phyloP scores from a whole-genome alignment of 1,140 invertebrate genomes.

The Chrysoperla carnea region DNA sequence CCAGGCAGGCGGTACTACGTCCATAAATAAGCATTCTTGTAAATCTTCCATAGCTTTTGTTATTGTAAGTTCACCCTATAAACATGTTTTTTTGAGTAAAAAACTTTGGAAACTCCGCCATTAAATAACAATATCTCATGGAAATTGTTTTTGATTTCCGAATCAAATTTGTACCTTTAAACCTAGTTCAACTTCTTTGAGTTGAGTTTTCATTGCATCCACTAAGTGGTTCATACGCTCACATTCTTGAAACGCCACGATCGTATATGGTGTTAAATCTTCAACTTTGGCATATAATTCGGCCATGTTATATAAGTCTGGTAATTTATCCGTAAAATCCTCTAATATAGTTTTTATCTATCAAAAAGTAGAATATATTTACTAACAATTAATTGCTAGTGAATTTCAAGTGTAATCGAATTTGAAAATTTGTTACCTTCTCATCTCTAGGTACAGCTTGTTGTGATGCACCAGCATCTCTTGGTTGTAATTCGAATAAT shows the following conservation, averaged over 20 bases:
- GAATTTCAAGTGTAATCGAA: neutral
- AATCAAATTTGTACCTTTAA: conserved; percentile 50
- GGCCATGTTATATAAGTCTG: conserved; percentile 71
- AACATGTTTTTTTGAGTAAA: neutral
- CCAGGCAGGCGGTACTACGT: conserved; percentile 72
- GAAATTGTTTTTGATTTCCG: too few relatives aligned
- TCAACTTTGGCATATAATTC: conserved; percentile 79
- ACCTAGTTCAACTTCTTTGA: conserved; percentile 74
- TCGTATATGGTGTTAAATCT: conserved; percentile 78
- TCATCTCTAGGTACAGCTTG: conserved; percentile 58
- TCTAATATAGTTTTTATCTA: conserved; percentile 66
- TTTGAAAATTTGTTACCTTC: conserved; percentile 32
- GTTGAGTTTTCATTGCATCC: conserved; percentile 56
- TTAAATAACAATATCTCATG: too few relatives aligned
- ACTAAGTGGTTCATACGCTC: conserved; percentile 86
- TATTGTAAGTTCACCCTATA: conserved; percentile 74
- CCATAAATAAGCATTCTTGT: conserved; percentile 68
- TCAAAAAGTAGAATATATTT: conserved; percentile 8
- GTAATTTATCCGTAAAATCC: conserved; percentile 77
- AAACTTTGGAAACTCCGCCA: too few relatives aligned
- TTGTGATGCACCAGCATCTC: conserved; percentile 48
- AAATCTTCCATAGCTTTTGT: conserved; percentile 82
- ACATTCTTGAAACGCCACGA: conserved; percentile 89
- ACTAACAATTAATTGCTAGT: neutral
- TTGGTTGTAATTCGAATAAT: conserved; percentile 82